phyloP scores from a whole-genome alignment of 2,113 vertebrate genomes.

The Tragelaphus strepsiceros region DNA sequence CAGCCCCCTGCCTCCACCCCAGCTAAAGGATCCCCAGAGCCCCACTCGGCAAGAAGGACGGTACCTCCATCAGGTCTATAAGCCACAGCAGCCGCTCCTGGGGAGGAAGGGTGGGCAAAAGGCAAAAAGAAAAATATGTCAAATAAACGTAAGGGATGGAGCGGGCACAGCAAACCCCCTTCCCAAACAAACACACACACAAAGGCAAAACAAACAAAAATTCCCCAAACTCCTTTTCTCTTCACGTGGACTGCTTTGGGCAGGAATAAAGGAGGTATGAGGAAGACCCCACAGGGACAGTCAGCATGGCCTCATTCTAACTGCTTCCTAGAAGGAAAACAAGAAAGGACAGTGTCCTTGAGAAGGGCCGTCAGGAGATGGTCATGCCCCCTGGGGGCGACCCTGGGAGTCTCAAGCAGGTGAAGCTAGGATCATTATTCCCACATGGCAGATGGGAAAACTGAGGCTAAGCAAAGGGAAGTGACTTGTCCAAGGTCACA shows the following conservation, averaged over 20 bases:
- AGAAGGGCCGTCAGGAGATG: background rate
- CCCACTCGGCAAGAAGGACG: slow-evolving; percentile 60
- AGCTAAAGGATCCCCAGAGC: slow-evolving; percentile 54
- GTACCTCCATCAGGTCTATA: slow-evolving; percentile 99
- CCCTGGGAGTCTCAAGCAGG: background rate
- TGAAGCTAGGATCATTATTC: background rate
- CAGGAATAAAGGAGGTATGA: accelerated
- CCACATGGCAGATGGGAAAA: background rate
- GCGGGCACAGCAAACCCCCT: background rate
- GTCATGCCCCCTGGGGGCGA: background rate
- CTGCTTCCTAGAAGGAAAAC: background rate
- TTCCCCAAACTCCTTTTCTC: background rate
- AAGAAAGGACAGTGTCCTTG: background rate
- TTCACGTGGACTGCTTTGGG: accelerated
- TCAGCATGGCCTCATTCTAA: background rate
- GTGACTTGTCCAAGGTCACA: background rate
- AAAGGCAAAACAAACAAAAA: background rate
- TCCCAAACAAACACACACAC: background rate
- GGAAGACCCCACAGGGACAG: accelerated
- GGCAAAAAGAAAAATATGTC: slow-evolving; percentile 55
- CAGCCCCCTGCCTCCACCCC: background rate
- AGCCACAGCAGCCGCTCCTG: slow-evolving; percentile 98
- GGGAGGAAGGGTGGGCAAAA: slow-evolving; percentile 42
- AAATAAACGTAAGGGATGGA: slow-evolving; percentile 60
- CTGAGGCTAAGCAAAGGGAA: background rate